Base-by-base conservation (phyloP, 2,113 vertebrate genomes). In the Oryzias curvinotus region DNA sequence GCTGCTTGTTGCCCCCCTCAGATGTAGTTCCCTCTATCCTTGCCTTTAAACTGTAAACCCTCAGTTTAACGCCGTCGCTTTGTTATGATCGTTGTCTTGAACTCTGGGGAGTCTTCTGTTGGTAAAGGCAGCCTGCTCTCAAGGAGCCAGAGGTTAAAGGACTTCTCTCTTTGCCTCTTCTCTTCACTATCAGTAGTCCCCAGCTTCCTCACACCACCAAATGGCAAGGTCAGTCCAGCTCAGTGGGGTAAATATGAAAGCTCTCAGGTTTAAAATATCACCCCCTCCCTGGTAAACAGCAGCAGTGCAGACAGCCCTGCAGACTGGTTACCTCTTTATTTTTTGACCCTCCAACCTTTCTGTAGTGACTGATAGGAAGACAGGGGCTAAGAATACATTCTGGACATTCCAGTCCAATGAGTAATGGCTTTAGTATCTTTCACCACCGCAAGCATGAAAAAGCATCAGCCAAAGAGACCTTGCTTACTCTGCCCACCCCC, bases 311-410 rank as follows among this genome's bases (percentile, higher is more conserved):
- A 82, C 91, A 78, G 89, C 68, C 81, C 77, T 86, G 87, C 75
- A 91, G 62, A 89, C 91, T 88, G 91, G 78, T 88, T 88, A 75
- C 83, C 91, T 91, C 89, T 92, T 91, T 96, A 94, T 94, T 94
- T 95, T 93, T 90, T 93, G 93, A 93, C 92, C 91, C 89, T 81
- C 80, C 83, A 91, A 90, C 89, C 70, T 68, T 90, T 78, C 92
- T 89, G 88, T 91, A 94, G 93, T 91, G 83, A 92, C 92, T 77
- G 80, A 91, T 63, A 88, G 92, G 85, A 86, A 92, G 91, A 88
- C 68, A 73, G 78, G 56, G 88, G 82, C 95, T 92, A 87, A 90
- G 83, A 91, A 92, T 91, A 91, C 87, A 93, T 93, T 92, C 86
- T 61, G 77, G 5, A 85, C 94, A 78, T 96, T 90, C 93, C 89